Base-by-base conservation (phyloP, 2,797 vertebrate genomes). In the Aldrovandia affinis region DNA sequence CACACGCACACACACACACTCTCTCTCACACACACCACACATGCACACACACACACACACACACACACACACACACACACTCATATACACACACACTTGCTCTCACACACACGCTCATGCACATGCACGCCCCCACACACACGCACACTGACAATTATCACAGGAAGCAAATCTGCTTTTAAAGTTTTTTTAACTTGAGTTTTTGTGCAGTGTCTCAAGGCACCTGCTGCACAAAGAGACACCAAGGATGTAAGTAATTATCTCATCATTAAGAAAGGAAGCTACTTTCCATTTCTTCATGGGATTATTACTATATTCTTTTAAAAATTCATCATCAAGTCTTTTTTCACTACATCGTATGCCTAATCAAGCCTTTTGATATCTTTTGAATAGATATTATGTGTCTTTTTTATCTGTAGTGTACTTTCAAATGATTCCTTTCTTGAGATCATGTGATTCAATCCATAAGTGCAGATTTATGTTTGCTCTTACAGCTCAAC, bases 351-450 rank as follows among this genome's bases (percentile, higher is more conserved):
- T 85, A 87, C 57, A 78, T 63, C 73, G 85, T 87, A 87, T 88
- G 80, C 88, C 87, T 90, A 88, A 90, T 90, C 89, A 91, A 86
- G 83, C 85, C 83, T 90, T 89, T 91, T 90, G 87, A 87, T 83
- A 86, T 20, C 42, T 33, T 78, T 25, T 90, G 85, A 90, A 91
- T 86, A 80, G 70, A 65, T 81, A 78, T 78, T 83, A 84, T 87
- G 78, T 80, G 68, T 88, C 70, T 78, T 85, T n/a, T 85, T 52
- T 70, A 81, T 86, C 81, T 81, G 30, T 9, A 33, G 20, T 25
- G 57, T 83, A 75, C 78, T 84, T 52, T 83, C 85, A 80, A 83
- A 84, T 81, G 87, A 61, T 57, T 85, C 81, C 39, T 33, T 84
- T 75, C 47, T 87, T 36, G 47, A 42, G 78, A 83, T 81, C 18